Conservation (phyloP, 2,113 vertebrate species). For the Ellobius talpinus region DNA sequence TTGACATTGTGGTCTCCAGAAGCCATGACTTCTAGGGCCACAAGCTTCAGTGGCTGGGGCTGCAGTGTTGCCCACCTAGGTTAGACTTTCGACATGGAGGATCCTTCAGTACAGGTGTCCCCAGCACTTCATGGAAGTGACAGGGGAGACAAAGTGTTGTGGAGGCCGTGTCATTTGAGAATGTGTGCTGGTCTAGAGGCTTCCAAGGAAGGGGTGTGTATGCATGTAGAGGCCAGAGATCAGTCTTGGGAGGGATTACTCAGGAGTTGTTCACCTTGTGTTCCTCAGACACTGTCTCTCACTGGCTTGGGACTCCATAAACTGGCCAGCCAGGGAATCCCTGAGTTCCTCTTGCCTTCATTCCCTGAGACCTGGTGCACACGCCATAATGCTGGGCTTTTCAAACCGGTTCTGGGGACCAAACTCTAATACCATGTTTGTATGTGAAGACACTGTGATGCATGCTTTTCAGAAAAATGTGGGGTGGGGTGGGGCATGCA, state of each 20-base stretch:
- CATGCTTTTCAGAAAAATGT: not conserved
- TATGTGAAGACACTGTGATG: not conserved
- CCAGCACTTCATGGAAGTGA: not conserved
- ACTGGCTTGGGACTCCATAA: not conserved
- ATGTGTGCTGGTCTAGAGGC: not conserved
- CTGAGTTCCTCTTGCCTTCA: not conserved
- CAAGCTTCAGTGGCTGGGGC: not conserved
- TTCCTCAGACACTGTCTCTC: not conserved
- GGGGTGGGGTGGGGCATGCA: not conserved
- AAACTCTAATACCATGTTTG: not conserved
- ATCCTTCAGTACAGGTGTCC: not conserved
- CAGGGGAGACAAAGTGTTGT: no score
- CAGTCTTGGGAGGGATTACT: not conserved
- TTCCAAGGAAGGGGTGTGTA: not conserved
- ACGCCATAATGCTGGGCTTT: not conserved
- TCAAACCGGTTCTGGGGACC: not conserved
- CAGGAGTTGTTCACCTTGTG: not conserved
- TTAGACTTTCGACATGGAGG: not conserved
- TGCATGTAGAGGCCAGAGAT: not conserved
- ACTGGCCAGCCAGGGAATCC: not conserved
- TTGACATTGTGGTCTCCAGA: not conserved
- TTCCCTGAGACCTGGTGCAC: not conserved
- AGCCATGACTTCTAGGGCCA: not conserved
- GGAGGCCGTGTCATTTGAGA: not conserved
- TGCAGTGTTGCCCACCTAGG: fast-evolving